A percentile compares a stretch with the other conserved stretches of the same genome.
Evolutionary conservation across 1,140 invertebrate genomes (phyloP).

Genomic region (Camponotus floridanus): DNA sequence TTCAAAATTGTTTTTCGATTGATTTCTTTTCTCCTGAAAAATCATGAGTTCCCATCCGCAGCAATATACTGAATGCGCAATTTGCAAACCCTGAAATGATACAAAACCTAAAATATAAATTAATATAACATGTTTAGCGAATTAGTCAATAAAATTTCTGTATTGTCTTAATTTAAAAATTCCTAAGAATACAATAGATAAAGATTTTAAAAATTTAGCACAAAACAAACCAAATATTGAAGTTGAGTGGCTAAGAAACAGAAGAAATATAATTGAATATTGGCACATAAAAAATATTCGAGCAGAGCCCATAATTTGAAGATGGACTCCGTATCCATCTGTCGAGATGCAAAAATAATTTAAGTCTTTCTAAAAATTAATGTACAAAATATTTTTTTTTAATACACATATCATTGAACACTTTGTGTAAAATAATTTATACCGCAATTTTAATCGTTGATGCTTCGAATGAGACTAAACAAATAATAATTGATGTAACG

Average conservation of each 20-base stretch:
- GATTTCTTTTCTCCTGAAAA: not conserved
- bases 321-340: constrained; percentile 76
- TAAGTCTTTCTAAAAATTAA: constrained; percentile 13
- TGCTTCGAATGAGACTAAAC: constrained; percentile 80
- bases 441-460: constrained; percentile 75
- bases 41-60: constrained; percentile 73
- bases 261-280: constrained; percentile 79
- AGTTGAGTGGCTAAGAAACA: constrained; percentile 81
- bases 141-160: not conserved
- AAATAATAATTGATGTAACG: constrained; percentile 77
- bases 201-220: not conserved
- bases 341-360: constrained; percentile 46
- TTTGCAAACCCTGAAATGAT: constrained; percentile 75
- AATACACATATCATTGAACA: not conserved
- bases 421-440: constrained; percentile 38
- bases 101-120: not conserved
- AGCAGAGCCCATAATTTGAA: constrained; percentile 75
- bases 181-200: not conserved
- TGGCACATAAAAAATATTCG: constrained; percentile 78
- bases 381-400: not conserved
- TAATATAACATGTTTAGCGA: not conserved
- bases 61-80: constrained; percentile 77
- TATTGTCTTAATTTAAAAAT: not conserved
- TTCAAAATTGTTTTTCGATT: constrained; percentile 6
- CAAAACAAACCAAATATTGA: constrained; percentile 73